Evolutionary conservation across 1,140 invertebrate species (phyloP).

Genomic region (Ruditapes philippinarum): DNA sequence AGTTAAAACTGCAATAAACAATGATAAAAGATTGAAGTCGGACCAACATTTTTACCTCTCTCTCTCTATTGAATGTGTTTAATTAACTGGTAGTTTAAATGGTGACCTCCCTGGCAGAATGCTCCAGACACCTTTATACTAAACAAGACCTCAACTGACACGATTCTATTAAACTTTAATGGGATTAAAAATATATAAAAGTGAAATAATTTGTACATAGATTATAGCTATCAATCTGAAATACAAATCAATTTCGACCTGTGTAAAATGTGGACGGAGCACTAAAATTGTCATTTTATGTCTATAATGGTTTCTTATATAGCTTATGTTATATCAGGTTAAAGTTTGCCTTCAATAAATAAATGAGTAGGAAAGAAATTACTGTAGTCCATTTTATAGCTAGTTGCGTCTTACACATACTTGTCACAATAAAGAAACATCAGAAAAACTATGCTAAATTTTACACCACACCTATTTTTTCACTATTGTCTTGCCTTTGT

Average conservation of each 20-base stretch:
- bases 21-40: not conserved
- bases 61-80: not conserved
- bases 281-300: conserved; percentile 37
- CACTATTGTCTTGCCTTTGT: no score
- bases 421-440: not conserved
- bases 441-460: no score
- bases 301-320: conserved; percentile 30
- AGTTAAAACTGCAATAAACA: conserved; percentile 5
- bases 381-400: conserved; percentile 2
- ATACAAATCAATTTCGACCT: conserved; percentile 45
- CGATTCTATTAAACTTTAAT: conserved; percentile 24
- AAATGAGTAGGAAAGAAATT: conserved; percentile 35
- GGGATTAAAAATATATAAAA: conserved; percentile 49
- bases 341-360: conserved; percentile 42
- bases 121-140: conserved; percentile 1
- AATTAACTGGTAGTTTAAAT: not conserved
- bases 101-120: not conserved
- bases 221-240: conserved; percentile 47
- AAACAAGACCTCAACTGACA: not conserved
- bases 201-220: conserved; percentile 57
- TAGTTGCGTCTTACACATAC: not conserved
- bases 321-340: conserved; percentile 40
- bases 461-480: no score
- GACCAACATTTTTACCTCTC: not conserved
- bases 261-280: conserved; percentile 12